Conservation (phyloP, 2,888 invertebrate species). For the Sesamia inferens region DNA sequence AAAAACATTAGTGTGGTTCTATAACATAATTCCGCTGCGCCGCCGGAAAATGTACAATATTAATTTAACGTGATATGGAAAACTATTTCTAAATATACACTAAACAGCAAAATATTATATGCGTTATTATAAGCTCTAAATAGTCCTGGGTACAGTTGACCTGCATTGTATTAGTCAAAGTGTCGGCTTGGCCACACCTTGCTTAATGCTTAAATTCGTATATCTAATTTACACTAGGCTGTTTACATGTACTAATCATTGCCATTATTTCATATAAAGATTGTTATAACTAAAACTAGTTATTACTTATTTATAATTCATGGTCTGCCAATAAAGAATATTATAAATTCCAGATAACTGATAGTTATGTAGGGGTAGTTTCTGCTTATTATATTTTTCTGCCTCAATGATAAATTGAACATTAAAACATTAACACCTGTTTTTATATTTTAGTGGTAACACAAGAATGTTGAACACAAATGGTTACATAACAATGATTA, state of each 20-base stretch:
- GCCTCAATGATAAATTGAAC: slow-evolving; percentile 1
- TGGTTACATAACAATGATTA: slow-evolving; percentile 18
- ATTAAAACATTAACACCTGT: slow-evolving; percentile 5
- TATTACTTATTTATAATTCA: slow-evolving; percentile 4
- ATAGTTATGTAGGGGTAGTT: slow-evolving; percentile 1
- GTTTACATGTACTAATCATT: slow-evolving; percentile 43
- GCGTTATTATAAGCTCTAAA: slow-evolving; percentile 58
- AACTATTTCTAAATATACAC: slow-evolving; percentile 45
- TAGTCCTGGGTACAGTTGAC: slow-evolving; percentile 50
- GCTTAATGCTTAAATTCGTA: slow-evolving; percentile 61
- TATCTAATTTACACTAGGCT: slow-evolving; percentile 48
- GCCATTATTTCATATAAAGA: slow-evolving; percentile 21
- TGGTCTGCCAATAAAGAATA: slow-evolving; percentile 9
- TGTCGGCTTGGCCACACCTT: slow-evolving; percentile 65
- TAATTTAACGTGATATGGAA: slow-evolving; percentile 52
- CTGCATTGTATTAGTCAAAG: slow-evolving; percentile 43
- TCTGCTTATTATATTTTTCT: not conserved
- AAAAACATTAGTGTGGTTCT: slow-evolving; percentile 41
- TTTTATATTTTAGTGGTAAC: slow-evolving; percentile 43
- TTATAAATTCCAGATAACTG: not conserved
- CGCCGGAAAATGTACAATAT: slow-evolving; percentile 38
- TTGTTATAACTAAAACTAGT: not conserved
- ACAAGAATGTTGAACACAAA: slow-evolving; percentile 31
- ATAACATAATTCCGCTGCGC: slow-evolving; percentile 41
- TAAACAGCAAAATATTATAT: slow-evolving; percentile 53